A percentile compares a stretch with the other conserved stretches of the same genome.
Conservation (phyloP, 2,888 invertebrate genomes). For the Volucella inanis region DNA sequence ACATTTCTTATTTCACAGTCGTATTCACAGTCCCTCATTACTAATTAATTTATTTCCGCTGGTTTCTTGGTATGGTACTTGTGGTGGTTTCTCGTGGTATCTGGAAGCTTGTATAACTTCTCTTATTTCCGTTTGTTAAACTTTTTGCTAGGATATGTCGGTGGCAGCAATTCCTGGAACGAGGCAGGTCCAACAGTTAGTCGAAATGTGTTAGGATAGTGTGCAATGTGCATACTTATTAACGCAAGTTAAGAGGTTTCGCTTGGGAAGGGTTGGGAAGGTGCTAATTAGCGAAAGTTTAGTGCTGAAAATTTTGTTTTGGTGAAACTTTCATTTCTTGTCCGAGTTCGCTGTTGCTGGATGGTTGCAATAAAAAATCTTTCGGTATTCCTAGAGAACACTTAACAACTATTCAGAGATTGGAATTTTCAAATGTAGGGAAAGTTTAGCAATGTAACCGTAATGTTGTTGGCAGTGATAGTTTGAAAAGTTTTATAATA, state of each 20-base stretch:
- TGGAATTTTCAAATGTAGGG: too few species aligned
- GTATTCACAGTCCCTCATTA: constrained; percentile 26
- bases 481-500: too few species aligned
- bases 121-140: neutral
- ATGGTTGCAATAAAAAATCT: neutral
- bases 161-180: constrained; percentile 33
- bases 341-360: neutral
- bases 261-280: constrained; percentile 27
- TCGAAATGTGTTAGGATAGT: neutral
- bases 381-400: neutral
- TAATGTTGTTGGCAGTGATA: too few species aligned
- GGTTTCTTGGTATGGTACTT: neutral
- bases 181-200: neutral
- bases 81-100: neutral
- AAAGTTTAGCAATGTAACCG: too few species aligned
- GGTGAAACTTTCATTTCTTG: constrained; percentile 8
- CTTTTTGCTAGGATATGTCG: constrained; percentile 8
- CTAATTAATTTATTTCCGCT: constrained; percentile 45
- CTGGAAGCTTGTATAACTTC: neutral
- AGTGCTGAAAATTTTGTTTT: constrained; percentile 19
- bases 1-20: constrained; percentile 29
- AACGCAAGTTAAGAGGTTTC: constrained; percentile 52
- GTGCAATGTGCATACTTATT: constrained; percentile 37
- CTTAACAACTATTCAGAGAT: too few species aligned
- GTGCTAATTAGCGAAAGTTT: constrained; percentile 52